phyloP scores from a whole-genome alignment of 2,888 invertebrate genomes.

The Thelaira solivaga region DNA sequence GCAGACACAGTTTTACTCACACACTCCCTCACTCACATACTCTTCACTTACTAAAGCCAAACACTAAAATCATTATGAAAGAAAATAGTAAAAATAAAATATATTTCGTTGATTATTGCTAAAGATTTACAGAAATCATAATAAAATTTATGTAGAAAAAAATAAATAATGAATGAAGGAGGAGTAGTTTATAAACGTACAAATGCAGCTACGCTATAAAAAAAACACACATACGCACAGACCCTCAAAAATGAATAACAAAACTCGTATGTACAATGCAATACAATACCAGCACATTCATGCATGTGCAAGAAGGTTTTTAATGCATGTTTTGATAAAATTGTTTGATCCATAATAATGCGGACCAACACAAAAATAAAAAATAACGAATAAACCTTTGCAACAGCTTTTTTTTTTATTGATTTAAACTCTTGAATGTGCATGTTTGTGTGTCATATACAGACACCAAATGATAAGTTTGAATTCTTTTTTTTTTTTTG shows the following conservation, averaged over 20 bases:
- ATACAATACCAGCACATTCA: not conserved
- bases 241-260: too few relatives aligned
- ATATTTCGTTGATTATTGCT: slow-evolving; percentile 44
- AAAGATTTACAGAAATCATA: slow-evolving; percentile 50
- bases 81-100: slow-evolving; percentile 4
- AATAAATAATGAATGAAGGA: slow-evolving; percentile 35
- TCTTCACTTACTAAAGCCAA: not conserved
- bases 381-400: slow-evolving; percentile 16
- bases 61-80: not conserved
- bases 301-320: not conserved
- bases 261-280: too few relatives aligned
- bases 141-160: slow-evolving; percentile 41
- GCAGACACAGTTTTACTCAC: slow-evolving; percentile 4
- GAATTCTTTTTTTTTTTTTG: not conserved
- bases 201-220: slow-evolving; percentile 5
- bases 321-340: slow-evolving; percentile 54
- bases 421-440: not conserved
- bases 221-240: not conserved
- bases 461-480: slow-evolving; percentile 30
- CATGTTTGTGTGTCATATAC: slow-evolving; percentile 15
- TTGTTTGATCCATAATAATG: slow-evolving; percentile 63
- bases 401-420: not conserved
- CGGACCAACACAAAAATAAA: not conserved
- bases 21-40: not conserved
- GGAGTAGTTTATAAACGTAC: slow-evolving; percentile 14